A percentile compares a stretch with the other conserved stretches of the same genome.
These are phyloP conservation scores for Planococcus citri DNA, from an alignment of 1,140 invertebrate genomes.

Conservation along the genomic window DNA sequence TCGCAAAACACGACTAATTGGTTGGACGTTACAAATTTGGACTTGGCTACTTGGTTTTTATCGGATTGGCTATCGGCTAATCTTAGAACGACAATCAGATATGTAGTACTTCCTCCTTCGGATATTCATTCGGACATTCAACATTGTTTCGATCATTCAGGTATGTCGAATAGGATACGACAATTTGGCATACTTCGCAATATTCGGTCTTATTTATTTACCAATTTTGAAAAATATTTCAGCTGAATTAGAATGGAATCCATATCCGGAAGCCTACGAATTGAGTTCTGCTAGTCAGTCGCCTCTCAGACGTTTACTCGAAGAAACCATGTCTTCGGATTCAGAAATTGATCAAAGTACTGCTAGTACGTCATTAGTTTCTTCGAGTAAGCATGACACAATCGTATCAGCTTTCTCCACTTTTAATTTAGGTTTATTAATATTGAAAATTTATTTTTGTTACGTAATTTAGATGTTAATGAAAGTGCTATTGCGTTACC, in stretches of 20 bases:
- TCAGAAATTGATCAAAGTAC: background rate
- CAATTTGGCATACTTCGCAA: no score
- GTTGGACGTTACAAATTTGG: slow-evolving; percentile 43
- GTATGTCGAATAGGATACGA: background rate
- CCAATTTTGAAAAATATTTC: no score
- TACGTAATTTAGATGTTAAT: background rate
- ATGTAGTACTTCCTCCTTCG: slow-evolving; percentile 34
- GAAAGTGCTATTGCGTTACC: background rate
- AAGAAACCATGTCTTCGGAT: background rate
- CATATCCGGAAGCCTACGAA: background rate
- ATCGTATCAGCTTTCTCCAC: background rate
- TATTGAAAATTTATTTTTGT: background rate
- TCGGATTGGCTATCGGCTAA: slow-evolving; percentile 66
- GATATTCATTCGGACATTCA: background rate
- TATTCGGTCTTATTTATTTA: no score
- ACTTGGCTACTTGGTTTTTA: slow-evolving; percentile 59
- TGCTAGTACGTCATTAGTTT: background rate
- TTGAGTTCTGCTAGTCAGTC: background rate
- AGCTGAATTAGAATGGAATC: background rate
- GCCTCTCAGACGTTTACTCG: background rate
- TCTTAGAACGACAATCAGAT: slow-evolving; percentile 54
- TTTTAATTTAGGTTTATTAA: background rate
- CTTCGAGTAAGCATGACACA: background rate
- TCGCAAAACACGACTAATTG: slow-evolving; percentile 24
- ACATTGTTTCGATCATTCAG: background rate